Evolutionary conservation across 2,797 vertebrate genomes (phyloP).

Genomic region (Uromys caudimaculatus): DNA sequence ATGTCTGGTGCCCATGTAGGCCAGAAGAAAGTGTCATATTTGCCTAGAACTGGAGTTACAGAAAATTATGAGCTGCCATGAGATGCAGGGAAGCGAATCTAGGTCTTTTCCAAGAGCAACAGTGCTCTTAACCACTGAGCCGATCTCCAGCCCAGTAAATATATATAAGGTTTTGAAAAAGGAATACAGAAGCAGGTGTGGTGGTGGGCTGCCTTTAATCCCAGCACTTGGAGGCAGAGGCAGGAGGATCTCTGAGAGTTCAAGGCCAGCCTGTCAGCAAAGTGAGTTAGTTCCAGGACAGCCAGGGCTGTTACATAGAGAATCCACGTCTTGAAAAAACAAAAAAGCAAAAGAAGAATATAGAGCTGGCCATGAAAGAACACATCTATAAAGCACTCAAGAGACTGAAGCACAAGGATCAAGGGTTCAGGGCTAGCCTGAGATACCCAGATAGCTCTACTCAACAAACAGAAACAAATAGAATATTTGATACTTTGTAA

Average conservation of each 20-base stretch:
- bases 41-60: neutral
- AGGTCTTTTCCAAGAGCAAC: neutral
- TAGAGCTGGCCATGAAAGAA: neutral
- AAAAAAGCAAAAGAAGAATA: neutral
- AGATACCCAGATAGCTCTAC: too few species aligned
- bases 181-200: neutral
- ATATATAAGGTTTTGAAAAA: neutral
- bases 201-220: neutral
- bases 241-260: neutral
- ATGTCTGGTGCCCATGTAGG: neutral
- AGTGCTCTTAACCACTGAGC: neutral
- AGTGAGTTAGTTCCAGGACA: neutral
- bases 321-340: neutral
- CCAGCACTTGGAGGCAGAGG: neutral
- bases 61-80: neutral
- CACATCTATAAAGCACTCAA: neutral
- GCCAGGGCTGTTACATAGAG: neutral
- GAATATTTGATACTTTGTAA: conserved; percentile 15
- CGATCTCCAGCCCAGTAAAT: neutral
- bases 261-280: neutral
- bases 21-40: neutral
- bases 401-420: neutral
- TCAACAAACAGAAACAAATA: neutral
- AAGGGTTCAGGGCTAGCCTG: neutral
- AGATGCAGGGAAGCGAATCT: neutral